Evolutionary conservation across 1,140 invertebrate genomes (phyloP).

Genomic region (Lepidurus couesii): DNA sequence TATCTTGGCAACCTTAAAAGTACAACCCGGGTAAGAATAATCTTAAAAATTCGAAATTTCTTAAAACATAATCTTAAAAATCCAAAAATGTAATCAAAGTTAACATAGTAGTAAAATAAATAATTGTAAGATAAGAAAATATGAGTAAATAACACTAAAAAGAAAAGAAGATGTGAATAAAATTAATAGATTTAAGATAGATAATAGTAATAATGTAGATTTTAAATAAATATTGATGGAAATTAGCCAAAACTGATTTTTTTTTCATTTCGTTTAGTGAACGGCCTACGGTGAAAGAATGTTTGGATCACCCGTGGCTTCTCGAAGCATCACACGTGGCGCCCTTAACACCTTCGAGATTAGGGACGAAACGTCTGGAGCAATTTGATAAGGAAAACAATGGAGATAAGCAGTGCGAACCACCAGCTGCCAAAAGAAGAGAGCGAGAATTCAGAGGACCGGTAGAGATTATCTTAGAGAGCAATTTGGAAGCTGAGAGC

Average conservation of each 20-base stretch:
- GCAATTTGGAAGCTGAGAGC: slow-evolving; percentile 9
- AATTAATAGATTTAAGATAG: neutral
- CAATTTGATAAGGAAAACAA: slow-evolving; percentile 11
- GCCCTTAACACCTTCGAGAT: slow-evolving; percentile 19
- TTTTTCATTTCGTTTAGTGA: slow-evolving; percentile 46
- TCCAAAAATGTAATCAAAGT: neutral
- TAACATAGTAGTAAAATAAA: too few species aligned
- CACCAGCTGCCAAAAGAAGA: slow-evolving; percentile 9
- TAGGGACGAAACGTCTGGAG: neutral
- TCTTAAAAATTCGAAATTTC: neutral
- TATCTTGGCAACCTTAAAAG: slow-evolving; percentile 73
- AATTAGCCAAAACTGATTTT: neutral
- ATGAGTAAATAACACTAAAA: neutral
- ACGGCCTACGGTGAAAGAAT: slow-evolving; percentile 56
- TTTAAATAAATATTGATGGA: too few species aligned
- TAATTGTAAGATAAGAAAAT: too few species aligned
- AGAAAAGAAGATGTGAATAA: slow-evolving; percentile 20
- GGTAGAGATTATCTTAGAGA: slow-evolving; percentile 10
- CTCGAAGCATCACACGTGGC: slow-evolving; percentile 12
- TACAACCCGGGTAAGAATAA: slow-evolving; percentile 70
- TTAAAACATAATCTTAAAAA: neutral
- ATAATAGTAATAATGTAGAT: too few species aligned
- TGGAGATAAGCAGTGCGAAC: neutral
- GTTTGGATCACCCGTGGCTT: slow-evolving; percentile 59
- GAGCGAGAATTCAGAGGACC: neutral